These are phyloP conservation scores for Carlito syrichta DNA, from an alignment of 2,113 vertebrate species.

Conservation along the genomic window DNA sequence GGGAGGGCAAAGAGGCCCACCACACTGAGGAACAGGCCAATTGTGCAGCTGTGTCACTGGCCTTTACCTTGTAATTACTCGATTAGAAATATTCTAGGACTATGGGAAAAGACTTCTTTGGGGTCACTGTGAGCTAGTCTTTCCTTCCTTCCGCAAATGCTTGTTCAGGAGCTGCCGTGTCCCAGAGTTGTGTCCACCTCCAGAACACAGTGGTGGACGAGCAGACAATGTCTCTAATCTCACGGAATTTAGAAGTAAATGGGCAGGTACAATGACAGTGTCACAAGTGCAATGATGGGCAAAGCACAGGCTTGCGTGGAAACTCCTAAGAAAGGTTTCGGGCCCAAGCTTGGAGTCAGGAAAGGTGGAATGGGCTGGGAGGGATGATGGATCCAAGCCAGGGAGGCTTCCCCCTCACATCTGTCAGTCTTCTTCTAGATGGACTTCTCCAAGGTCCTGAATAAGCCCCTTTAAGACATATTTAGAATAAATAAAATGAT, in stretches of 20 bases:
- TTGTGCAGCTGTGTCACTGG: not conserved
- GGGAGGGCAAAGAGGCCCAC: not conserved
- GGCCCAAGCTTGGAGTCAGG: not conserved
- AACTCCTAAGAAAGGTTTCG: not conserved
- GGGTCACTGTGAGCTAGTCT: not conserved
- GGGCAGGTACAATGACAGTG: not conserved
- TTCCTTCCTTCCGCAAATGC: not conserved
- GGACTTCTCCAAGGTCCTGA: not conserved
- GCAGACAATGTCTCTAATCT: not conserved
- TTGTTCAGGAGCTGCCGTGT: not conserved
- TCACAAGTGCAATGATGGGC: not conserved
- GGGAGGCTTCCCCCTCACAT: not conserved
- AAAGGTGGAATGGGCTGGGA: too few relatives aligned
- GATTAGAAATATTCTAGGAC: too few relatives aligned
- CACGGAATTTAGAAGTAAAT: not conserved
- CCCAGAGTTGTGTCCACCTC: too few relatives aligned
- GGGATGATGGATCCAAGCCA: not conserved
- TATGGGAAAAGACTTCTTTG: not conserved
- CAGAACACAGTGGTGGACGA: not conserved
- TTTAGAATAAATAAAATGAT: not conserved
- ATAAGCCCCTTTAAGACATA: not conserved
- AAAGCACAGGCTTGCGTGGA: not conserved
- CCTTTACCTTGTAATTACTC: not conserved
- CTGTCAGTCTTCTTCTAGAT: not conserved
- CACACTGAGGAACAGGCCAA: accelerated